Percentiles rank a stretch among this genome's conserved stretches.
These are phyloP conservation scores for Crax fasciolata DNA, from an alignment of 2,797 vertebrate genomes.

Conservation along the genomic window DNA sequence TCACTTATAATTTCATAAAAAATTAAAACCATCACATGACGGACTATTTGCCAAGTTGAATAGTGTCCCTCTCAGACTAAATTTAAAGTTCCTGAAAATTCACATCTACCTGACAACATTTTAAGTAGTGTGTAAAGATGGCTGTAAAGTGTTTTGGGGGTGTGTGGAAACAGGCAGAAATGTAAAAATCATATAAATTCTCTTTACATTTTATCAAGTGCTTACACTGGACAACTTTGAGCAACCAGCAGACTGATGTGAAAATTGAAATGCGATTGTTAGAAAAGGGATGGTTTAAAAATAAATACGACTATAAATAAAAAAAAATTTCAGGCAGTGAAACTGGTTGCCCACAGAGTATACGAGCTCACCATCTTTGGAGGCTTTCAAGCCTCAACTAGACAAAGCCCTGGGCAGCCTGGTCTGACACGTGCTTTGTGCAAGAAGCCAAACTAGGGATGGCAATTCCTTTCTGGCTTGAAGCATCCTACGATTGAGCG, in stretches of 20 bases:
- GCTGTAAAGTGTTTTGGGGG: neutral
- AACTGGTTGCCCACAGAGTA: neutral
- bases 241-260: neutral
- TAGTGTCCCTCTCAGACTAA: neutral
- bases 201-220: neutral
- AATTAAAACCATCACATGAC: neutral
- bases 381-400: neutral
- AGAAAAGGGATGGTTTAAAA: neutral
- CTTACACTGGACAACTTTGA: neutral
- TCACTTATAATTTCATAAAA: neutral
- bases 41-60: neutral
- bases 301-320: neutral
- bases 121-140: neutral
- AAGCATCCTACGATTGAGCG: neutral
- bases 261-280: neutral
- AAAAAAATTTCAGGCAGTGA: neutral
- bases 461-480: neutral
- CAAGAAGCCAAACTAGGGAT: neutral
- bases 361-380: neutral
- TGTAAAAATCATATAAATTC: neutral
- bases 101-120: neutral
- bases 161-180: neutral
- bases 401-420: neutral
- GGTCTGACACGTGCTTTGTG: neutral
- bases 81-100: neutral